Evolutionary conservation across 1,140 invertebrate genomes (phyloP), one percentile per base, ranked within the genome.

Genomic region (Neocloeon triangulifer): DNA sequence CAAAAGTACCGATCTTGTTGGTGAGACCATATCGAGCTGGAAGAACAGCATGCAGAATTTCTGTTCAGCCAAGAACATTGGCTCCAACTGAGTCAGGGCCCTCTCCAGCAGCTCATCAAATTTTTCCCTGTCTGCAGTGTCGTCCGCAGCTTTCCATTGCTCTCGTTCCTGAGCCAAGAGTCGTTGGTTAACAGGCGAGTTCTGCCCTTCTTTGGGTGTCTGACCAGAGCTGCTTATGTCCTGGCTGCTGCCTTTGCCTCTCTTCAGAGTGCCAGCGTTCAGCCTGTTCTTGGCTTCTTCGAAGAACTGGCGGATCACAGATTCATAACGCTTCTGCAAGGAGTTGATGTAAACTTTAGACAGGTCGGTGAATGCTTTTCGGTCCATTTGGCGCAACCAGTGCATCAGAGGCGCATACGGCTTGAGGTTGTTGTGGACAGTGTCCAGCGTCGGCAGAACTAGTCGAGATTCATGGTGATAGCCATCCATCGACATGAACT

Each of bases 41-140:
- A 97, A 89, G 56, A 96, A 97, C 19, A 69, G 64, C 8, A 85
- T 72, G 52, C 86, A 95, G 58, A 97, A 97, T 39, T 88, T 73
- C 56, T 97, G 91, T 52, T 98, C 92, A 14, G 76, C 74, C 22
- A 94, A 60, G 51, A 89, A 94, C 36, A 91, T 69, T 16, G 80
- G 81, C 49, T 94, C 86, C 29, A 95, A 61, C 46, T 91, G 76
- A 26, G 72, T 75, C 6, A 96, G 54, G 13, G 89, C 72, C 48
- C 71, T 65, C 46, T 86, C 78, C 25, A 86, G 55, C 12, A 80
- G 59, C 26, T 67, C 64, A 48, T 81, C 74, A 49, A 73, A 73
- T 36, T 60, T 49, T 35, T 58, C 50, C 30, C 67, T 49, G 36
- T 64, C 64, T 21, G 55, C 48, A 12, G 59, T 45, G 40, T 67